Evolutionary conservation across 2,888 invertebrate genomes (phyloP).

Genomic region (Artemia sinica): DNA sequence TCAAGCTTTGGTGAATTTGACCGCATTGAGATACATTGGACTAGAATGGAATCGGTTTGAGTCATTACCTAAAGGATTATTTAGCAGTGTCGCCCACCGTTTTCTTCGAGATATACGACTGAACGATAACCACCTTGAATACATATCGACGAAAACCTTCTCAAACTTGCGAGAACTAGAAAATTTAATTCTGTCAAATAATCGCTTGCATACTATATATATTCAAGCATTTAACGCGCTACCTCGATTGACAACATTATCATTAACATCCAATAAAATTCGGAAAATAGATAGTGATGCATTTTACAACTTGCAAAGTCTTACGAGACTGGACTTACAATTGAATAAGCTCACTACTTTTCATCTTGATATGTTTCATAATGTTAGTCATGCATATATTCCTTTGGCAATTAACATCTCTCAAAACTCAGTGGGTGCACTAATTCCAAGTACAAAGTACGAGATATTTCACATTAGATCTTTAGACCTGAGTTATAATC

Average conservation of each 20-base stretch:
- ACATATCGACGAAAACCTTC: slow-evolving; percentile 50
- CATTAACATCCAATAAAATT: slow-evolving; percentile 64
- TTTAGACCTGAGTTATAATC: slow-evolving; percentile 52
- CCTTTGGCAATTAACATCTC: slow-evolving; percentile 59
- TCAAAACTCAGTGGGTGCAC: slow-evolving; percentile 36
- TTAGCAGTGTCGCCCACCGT: slow-evolving; percentile 49
- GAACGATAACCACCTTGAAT: slow-evolving; percentile 58
- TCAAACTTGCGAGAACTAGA: slow-evolving; percentile 50
- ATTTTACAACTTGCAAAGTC: slow-evolving; percentile 53
- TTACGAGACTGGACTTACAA: slow-evolving; percentile 61
- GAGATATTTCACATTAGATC: slow-evolving; percentile 43
- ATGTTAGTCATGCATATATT: slow-evolving; percentile 45
- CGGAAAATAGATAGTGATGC: slow-evolving; percentile 50
- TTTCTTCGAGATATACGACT: slow-evolving; percentile 59
- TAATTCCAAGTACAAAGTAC: slow-evolving; percentile 27
- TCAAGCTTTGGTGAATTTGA: slow-evolving; percentile 38
- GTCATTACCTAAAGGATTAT: slow-evolving; percentile 47
- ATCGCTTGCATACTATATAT: slow-evolving; percentile 51
- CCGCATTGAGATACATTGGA: slow-evolving; percentile 58
- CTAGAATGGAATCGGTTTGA: slow-evolving; percentile 66
- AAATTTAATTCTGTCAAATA: slow-evolving; percentile 54
- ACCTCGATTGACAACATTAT: slow-evolving; percentile 57
- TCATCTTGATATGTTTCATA: slow-evolving; percentile 47
- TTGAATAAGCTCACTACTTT: slow-evolving; percentile 54
- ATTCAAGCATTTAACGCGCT: slow-evolving; percentile 56